phyloP scores from a whole-genome alignment of 2,797 vertebrate genomes.

The Peromyscus nudipes region DNA sequence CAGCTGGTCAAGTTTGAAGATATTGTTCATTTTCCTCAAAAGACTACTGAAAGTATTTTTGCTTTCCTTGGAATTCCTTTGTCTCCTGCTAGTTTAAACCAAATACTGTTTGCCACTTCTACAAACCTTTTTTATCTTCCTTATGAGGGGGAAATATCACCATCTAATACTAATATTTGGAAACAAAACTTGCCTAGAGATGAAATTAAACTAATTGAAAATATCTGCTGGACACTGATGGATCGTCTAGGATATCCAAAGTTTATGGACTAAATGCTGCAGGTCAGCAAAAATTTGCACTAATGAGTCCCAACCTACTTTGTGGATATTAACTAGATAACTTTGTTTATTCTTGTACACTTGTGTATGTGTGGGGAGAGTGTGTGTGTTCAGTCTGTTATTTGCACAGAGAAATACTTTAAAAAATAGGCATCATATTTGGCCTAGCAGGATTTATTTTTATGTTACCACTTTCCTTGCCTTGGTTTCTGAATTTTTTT shows the following conservation, averaged over 20 bases:
- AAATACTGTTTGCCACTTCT: conserved; percentile 97
- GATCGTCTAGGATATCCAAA: conserved; percentile 94
- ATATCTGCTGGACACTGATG: conserved; percentile 95
- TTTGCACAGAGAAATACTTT: conserved; percentile 88
- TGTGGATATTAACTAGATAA: conserved; percentile 86
- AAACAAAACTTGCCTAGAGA: conserved; percentile 92
- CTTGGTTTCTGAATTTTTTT: conserved; percentile 79
- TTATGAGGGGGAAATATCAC: conserved; percentile 96
- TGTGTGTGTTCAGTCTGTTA: conserved; percentile 84
- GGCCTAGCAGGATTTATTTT: conserved; percentile 80
- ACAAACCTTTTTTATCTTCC: conserved; percentile 97
- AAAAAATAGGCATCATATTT: conserved; percentile 84
- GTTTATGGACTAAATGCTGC: conserved; percentile 93
- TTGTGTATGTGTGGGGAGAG: conserved; percentile 56
- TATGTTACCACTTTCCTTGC: conserved; percentile 78
- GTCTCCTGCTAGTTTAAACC: conserved; percentile 95
- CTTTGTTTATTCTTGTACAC: conserved; percentile 91
- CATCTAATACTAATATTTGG: conserved; percentile 93
- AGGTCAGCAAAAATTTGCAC: conserved; percentile 95
- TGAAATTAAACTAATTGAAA: conserved; percentile 94
- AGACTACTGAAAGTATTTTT: conserved; percentile 93
- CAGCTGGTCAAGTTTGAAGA: conserved; percentile 96
- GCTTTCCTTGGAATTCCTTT: conserved; percentile 95
- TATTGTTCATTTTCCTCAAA: conserved; percentile 93
- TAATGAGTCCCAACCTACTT: conserved; percentile 87